Base-by-base conservation (phyloP, 2,113 vertebrate species). In the Cricetomys ansorgei region DNA sequence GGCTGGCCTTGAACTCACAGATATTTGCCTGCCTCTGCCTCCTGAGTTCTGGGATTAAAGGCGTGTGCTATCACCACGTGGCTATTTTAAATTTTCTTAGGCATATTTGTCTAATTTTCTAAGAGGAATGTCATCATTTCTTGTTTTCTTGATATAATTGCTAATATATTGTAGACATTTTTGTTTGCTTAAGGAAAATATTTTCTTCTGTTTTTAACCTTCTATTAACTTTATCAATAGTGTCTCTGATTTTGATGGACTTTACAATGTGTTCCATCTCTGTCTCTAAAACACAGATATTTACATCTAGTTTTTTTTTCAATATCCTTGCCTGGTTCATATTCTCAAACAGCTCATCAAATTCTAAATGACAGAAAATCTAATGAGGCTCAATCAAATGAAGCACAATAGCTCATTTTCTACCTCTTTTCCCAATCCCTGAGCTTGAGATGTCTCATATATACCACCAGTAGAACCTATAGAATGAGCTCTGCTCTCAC, bases 81-180 rank as follows among this genome's bases (percentile, higher is more conserved):
- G n/a, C 95, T 94, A 91, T 77, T 77, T n/a, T 67, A 92, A 79
- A 94, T 73, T 79, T 84, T 83, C 67, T 88, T 92, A 92, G 64
- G 48, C 7, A 93, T 72, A 48, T 85, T n/a, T 95, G 77, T 4
- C 25, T 67, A 85, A 73, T 57, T 91, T 96, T 91, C 40, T 67
- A 37, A 40, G 11, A 88, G 19, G 21, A 94, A 81, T 91, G 86
- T 73, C 17, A 27, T 72, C 12, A 25, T 70, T 73, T 93, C n/a
- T 70, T 94, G 3, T 77, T 93, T 86, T 94, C 84, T 73, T 59
- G 19, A 16, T 89, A 34, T 2, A 89, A 89, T 69, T 94, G 25
- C 7, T 81, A 55, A 9, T 40, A 83, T 87, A 81, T 72, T 85
- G 19, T 88, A 88, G 27, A 84, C 88, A 89, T 88, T 93, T 89